Evolutionary conservation across 2,797 vertebrate genomes (phyloP).

Genomic region (Notolepis coatsorum): DNA sequence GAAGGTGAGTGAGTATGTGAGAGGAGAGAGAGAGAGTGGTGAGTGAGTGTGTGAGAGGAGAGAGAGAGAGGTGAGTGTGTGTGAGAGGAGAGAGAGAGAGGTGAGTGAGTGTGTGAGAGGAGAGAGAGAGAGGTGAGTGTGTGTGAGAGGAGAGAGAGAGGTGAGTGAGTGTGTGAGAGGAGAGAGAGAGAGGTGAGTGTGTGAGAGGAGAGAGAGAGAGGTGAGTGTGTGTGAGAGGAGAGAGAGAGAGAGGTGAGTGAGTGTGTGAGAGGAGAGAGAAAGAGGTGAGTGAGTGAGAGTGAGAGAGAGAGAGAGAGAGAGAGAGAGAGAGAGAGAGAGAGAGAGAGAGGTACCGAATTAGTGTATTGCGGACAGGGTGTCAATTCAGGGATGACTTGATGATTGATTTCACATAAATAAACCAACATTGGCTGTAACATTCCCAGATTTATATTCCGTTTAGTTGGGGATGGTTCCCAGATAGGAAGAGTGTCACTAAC

Average conservation of each 20-base stretch:
- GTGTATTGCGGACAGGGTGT: background rate
- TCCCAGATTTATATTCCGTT: too few species aligned
- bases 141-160: background rate
- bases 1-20: too few species aligned
- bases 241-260: background rate
- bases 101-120: conserved; percentile 35
- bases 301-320: conserved; percentile 7
- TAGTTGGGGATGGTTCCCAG: background rate
- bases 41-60: too few species aligned
- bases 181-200: background rate
- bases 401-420: background rate
- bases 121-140: background rate
- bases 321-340: background rate
- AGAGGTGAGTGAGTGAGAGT: background rate
- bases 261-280: background rate
- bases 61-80: too few species aligned
- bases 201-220: conserved; percentile 23
- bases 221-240: conserved; percentile 10
- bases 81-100: conserved; percentile 45
- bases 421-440: background rate
- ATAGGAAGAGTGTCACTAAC: background rate
- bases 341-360: background rate
- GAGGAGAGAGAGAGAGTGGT: too few species aligned
- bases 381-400: background rate
- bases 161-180: too few species aligned